These are phyloP conservation scores for Tapirus terrestris DNA, from an alignment of 2,113 vertebrate species.

Conservation along the genomic window DNA sequence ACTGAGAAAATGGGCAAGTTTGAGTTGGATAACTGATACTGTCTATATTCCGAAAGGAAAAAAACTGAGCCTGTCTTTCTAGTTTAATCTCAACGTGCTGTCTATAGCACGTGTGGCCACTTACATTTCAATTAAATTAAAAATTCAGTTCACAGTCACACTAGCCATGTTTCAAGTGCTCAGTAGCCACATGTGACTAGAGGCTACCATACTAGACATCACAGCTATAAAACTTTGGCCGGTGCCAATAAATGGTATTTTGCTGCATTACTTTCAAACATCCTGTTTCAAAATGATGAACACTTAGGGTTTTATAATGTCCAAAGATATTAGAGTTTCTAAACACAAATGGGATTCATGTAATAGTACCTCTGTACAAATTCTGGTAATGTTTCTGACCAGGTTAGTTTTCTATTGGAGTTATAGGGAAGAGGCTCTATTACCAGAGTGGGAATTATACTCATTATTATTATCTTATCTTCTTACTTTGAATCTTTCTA, in stretches of 20 bases:
- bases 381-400: neutral
- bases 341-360: neutral
- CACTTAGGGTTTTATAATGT: neutral
- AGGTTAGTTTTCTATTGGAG: neutral
- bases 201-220: too few species aligned
- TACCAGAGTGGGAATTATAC: neutral
- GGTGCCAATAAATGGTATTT: neutral
- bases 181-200: neutral
- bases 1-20: neutral
- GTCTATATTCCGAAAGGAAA: neutral
- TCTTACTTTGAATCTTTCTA: neutral
- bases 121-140: neutral
- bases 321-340: neutral
- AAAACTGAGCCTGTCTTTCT: neutral
- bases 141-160: neutral
- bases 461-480: neutral
- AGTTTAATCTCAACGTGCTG: neutral
- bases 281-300: neutral
- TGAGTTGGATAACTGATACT: neutral
- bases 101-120: too few species aligned
- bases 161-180: neutral
- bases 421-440: neutral
- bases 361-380: neutral
- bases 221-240: neutral
- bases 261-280: neutral